A percentile compares a stretch with the other conserved stretches of the same genome.
Evolutionary conservation across 1,140 invertebrate genomes (phyloP).

Genomic region (Cherax quadricarinatus): DNA sequence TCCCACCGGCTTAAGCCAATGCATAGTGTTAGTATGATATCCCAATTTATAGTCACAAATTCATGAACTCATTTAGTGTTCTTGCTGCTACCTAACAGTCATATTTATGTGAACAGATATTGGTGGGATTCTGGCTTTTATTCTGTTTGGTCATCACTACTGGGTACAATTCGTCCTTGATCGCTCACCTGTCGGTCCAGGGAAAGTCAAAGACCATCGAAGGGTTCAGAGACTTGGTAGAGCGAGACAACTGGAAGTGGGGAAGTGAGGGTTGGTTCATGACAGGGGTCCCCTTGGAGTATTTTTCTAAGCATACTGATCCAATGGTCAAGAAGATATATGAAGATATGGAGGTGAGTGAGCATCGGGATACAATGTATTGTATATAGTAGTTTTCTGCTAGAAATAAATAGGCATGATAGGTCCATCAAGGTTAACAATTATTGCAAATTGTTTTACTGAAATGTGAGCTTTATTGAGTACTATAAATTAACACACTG

Average conservation of each 20-base stretch:
- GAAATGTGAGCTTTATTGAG: no score
- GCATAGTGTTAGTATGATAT: no score
- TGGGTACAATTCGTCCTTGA: conserved; percentile 7
- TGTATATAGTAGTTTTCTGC: no score
- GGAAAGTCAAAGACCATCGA: not conserved
- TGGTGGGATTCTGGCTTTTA: conserved; percentile 30
- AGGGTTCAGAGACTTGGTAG: not conserved
- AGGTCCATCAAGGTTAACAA: no score
- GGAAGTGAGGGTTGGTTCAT: conserved; percentile 6
- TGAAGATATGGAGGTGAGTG: not conserved
- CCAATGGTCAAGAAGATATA: conserved; percentile 27
- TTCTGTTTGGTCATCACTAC: conserved; percentile 24
- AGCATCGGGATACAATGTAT: no score
- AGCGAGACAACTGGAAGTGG: conserved; percentile 22
- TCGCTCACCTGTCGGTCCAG: conserved; percentile 14
- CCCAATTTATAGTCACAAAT: no score
- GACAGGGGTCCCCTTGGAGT: not conserved
- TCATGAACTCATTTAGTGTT: no score
- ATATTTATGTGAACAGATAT: not conserved
- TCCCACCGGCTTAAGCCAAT: no score
- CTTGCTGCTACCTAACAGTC: not conserved
- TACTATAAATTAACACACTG: no score
- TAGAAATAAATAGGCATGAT: no score
- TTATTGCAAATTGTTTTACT: no score
- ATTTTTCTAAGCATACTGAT: conserved; percentile 26